Evolutionary conservation across 2,888 invertebrate species (phyloP).

Genomic region (Mantis religiosa): DNA sequence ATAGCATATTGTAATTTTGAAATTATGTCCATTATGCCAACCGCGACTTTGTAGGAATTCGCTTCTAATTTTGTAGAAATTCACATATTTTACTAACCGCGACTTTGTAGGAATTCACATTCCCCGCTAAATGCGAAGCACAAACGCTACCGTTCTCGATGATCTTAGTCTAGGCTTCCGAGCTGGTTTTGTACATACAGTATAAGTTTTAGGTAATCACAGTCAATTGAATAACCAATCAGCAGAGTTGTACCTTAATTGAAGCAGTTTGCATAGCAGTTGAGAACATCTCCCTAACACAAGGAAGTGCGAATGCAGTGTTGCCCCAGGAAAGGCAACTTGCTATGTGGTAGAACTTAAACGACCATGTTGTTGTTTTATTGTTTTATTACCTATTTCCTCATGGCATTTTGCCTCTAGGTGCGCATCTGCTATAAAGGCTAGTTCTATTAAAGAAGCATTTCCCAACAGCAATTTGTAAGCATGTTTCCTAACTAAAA

Average conservation of each 20-base stretch:
- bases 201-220: too few relatives aligned
- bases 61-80: too few relatives aligned
- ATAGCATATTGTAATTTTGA: too few relatives aligned
- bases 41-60: too few relatives aligned
- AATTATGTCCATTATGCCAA: too few relatives aligned
- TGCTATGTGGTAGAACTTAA: neutral
- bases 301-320: neutral
- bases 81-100: too few relatives aligned
- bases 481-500: neutral
- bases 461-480: neutral
- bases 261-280: neutral
- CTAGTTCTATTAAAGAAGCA: neutral
- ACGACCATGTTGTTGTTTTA: neutral
- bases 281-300: neutral
- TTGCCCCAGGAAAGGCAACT: neutral
- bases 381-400: neutral
- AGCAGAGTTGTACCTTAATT: neutral
- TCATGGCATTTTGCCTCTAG: neutral
- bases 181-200: too few relatives aligned
- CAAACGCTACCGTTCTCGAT: too few relatives aligned
- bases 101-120: too few relatives aligned
- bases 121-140: too few relatives aligned
- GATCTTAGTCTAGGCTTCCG: too few relatives aligned
- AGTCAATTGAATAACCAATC: too few relatives aligned
- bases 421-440: neutral